phyloP scores from a whole-genome alignment of 30 jellyfish, hydroid and myxozoan genomes.

The Nemopilema nomurai region DNA sequence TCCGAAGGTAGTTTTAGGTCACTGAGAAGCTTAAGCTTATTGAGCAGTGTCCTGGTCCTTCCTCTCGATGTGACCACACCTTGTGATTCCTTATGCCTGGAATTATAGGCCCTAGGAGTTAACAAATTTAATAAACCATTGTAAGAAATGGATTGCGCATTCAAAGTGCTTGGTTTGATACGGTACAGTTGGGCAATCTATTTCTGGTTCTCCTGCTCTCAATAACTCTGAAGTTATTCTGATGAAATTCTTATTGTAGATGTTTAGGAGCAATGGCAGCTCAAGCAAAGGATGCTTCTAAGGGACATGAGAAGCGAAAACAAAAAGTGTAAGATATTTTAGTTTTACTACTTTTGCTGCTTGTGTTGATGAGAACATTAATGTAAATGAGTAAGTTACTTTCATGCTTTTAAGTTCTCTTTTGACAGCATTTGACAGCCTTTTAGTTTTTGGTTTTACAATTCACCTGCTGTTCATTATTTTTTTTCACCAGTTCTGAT shows the following conservation, averaged over 20 bases:
- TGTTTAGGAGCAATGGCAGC: constrained; percentile 3
- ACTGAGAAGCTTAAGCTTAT: too few relatives aligned
- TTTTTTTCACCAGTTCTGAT: background rate
- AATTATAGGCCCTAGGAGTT: too few relatives aligned
- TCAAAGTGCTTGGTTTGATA: too few relatives aligned
- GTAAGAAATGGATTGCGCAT: too few relatives aligned
- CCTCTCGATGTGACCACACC: too few relatives aligned
- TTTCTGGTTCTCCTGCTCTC: background rate
- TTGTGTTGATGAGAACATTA: too few relatives aligned
- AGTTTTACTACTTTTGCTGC: background rate
- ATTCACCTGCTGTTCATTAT: background rate
- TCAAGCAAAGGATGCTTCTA: constrained; percentile 1
- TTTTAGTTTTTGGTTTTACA: background rate
- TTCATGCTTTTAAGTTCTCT: background rate
- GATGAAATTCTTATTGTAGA: background rate
- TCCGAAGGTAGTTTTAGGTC: too few relatives aligned
- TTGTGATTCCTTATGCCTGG: too few relatives aligned
- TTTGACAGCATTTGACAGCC: background rate
- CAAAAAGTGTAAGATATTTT: constrained; percentile 26
- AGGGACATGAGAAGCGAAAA: background rate
- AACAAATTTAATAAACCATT: too few relatives aligned
- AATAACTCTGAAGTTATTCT: background rate
- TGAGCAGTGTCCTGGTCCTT: too few relatives aligned
- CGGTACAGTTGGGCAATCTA: too few relatives aligned
- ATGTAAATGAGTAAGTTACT: background rate